Evolutionary conservation across 35 echinoderm and acorn worm genomes (phyloP).

Genomic region (Stichopus chloronotus): DNA sequence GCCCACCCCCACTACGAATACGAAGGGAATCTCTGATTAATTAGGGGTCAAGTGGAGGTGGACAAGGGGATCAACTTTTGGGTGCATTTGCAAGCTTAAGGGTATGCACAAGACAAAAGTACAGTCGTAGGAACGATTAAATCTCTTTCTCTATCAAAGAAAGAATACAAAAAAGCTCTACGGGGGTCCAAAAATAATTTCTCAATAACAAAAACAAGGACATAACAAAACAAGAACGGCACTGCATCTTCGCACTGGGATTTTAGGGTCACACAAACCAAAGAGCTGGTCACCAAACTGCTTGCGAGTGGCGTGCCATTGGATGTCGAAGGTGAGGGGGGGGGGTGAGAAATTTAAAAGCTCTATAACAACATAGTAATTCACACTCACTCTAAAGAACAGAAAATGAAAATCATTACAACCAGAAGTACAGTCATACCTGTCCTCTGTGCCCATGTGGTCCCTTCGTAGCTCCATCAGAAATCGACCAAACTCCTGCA

Average conservation of each 20-base stretch:
- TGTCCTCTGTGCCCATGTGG: slow-evolving; percentile 48
- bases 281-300: background rate
- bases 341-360: too few species aligned
- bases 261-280: background rate
- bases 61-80: background rate
- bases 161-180: background rate
- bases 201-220: background rate
- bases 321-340: too few species aligned
- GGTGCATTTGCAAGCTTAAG: background rate
- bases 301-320: background rate
- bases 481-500: slow-evolving; percentile 80
- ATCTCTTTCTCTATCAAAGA: background rate
- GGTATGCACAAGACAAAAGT: background rate
- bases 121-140: background rate
- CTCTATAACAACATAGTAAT: too few species aligned
- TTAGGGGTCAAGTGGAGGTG: background rate
- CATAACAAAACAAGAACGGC: background rate
- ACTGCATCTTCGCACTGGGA: background rate
- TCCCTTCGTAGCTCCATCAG: slow-evolving; percentile 79
- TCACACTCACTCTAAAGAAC: background rate
- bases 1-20: too few species aligned
- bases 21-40: too few species aligned
- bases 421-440: slow-evolving; percentile 27
- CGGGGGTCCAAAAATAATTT: background rate
- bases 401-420: background rate